phyloP scores from a whole-genome alignment of 1,140 invertebrate species.

The Grapholita molesta region DNA sequence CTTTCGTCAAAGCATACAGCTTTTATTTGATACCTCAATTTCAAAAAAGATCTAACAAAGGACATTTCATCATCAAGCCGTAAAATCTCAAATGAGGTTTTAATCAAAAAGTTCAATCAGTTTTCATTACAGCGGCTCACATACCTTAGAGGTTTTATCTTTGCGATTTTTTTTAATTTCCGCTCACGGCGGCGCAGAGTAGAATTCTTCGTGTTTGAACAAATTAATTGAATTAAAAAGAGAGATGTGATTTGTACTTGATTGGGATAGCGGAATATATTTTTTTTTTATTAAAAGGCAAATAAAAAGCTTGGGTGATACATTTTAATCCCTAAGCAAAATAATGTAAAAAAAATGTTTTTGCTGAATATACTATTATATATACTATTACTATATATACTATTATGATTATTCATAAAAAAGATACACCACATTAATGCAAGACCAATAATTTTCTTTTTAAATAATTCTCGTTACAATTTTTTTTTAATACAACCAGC shows the following conservation, averaged over 20 bases:
- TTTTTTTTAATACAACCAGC: no score
- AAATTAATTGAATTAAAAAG: background rate
- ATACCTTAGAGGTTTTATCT: background rate
- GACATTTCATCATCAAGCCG: background rate
- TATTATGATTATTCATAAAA: no score
- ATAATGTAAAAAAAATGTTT: no score
- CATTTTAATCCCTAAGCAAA: no score
- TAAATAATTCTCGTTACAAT: no score
- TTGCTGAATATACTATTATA: no score
- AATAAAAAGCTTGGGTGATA: background rate
- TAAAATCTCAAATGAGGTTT: background rate
- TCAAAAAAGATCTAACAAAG: no score
- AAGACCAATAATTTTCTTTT: no score
- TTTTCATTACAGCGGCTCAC: background rate
- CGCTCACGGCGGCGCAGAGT: background rate
- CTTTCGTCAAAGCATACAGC: no score
- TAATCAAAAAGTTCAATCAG: background rate
- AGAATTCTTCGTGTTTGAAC: background rate
- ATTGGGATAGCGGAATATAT: background rate
- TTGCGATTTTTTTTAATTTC: background rate
- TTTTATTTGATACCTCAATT: no score
- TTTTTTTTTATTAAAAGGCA: background rate
- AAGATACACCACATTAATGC: no score
- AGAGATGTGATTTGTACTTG: background rate
- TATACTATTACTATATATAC: no score